A percentile compares a stretch with the other conserved stretches of the same genome.
phyloP scores from a whole-genome alignment of 2,888 invertebrate species.

The Choristoneura rosaceana region DNA sequence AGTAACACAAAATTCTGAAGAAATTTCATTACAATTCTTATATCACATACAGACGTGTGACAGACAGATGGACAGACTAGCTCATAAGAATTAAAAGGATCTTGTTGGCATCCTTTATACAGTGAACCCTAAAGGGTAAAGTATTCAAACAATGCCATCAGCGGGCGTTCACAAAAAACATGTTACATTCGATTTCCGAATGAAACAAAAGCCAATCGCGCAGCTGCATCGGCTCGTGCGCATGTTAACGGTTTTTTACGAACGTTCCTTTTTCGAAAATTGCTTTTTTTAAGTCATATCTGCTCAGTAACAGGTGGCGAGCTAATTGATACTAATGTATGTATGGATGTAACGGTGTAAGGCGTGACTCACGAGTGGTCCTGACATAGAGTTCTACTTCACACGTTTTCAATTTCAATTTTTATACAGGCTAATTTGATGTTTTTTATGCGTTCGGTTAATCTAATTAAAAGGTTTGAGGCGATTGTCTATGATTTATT shows the following conservation, averaged over 20 bases:
- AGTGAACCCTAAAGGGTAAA: background rate
- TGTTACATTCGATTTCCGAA: constrained; percentile 63
- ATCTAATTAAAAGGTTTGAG: constrained; percentile 11
- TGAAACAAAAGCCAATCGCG: constrained; percentile 73
- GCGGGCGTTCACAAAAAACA: constrained; percentile 15
- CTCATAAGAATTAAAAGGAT: background rate
- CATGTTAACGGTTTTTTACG: constrained; percentile 51
- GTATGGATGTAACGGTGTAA: constrained; percentile 26
- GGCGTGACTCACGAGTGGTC: constrained; percentile 12
- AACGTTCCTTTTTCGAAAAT: constrained; percentile 37
- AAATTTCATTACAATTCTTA: too few species aligned
- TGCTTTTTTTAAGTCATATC: constrained; percentile 46
- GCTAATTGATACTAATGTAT: constrained; percentile 51
- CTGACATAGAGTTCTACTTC: constrained; percentile 13
- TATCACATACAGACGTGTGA: too few species aligned
- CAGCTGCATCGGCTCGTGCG: constrained; percentile 73
- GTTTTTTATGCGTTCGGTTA: constrained; percentile 13
- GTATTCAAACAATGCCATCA: constrained; percentile 30
- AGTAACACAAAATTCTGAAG: too few species aligned
- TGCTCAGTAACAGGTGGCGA: constrained; percentile 55
- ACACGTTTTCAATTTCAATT: constrained; percentile 17
- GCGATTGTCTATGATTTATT: constrained; percentile 18
- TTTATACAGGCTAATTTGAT: constrained; percentile 20
- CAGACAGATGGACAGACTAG: too few species aligned
- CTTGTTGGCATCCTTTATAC: too few species aligned